Base-by-base conservation (phyloP, 2,888 invertebrate genomes). In the Dynastes hyllus region DNA sequence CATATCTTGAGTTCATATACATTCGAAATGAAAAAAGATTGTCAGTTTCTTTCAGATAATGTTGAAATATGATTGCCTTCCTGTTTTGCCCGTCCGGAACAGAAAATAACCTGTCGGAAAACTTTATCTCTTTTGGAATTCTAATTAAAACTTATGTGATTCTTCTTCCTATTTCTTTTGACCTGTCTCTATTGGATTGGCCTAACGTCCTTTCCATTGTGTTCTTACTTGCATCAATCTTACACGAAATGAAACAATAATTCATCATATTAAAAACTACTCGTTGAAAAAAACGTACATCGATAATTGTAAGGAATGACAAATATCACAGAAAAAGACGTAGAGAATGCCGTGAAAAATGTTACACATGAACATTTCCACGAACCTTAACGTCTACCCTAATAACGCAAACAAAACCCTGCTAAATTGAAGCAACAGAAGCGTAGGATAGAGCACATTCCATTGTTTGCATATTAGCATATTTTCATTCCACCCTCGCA, bases 391-490 rank as follows among this genome's bases (percentile, higher is more conserved):
- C 50, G 45, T 50, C 67, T 50, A 67, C 32, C 50, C 50, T 50
- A 50, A 50, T 50, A 50, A 67, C 6, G 45, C 16, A 67, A 32
- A 50, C 50, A 67, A 67, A 50, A 16, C 45, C 50, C n/a, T 50
- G 3, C 27, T 67, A 51, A 67, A 32, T 45, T 45, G 16, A 67
- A 45, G 22, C 16, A 50, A 50, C 67, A 50, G 67, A 45, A 22
- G 9, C 16, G 16, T 45, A 22, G 11, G n/a, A 37, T 37, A 32
- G 37, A 45, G 45, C 45, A 40, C 67, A 16, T 22, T 67, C 67
- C 50, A 9, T 50, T 45, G 45, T 32, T 22, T 27, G 67, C 67
- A 45, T 67, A 45, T 67, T 67, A 50, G 67, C 67, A 67, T 67
- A 67, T 67, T 67, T 67, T 67, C 50, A 58, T 27, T 50, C 45